Evolutionary conservation across 2,797 vertebrate species (phyloP).

Genomic region (Malacoraja senta): DNA sequence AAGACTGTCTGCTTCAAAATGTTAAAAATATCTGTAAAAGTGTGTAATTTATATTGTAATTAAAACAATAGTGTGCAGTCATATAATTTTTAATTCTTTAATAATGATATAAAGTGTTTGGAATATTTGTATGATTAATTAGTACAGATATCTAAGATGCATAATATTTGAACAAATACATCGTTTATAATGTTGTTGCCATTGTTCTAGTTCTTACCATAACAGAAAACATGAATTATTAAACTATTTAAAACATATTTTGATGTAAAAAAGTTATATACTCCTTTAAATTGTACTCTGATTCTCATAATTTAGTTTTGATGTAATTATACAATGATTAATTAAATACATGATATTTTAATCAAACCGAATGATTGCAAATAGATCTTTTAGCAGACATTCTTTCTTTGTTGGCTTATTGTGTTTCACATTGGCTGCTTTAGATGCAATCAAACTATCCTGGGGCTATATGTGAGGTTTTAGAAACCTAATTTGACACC

Average conservation of each 20-base stretch:
- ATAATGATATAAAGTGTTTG: neutral
- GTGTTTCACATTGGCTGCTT: conserved; percentile 33
- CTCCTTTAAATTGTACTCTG: neutral
- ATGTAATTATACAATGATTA: neutral
- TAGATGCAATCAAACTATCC: conserved; percentile 26
- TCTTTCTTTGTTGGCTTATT: conserved; percentile 33
- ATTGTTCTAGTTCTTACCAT: neutral
- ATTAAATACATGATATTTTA: neutral
- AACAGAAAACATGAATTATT: neutral
- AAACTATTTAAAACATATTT: neutral
- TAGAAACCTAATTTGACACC: neutral
- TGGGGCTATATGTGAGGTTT: neutral
- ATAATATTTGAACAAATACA: neutral
- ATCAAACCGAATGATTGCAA: neutral
- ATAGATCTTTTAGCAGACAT: conserved; percentile 22
- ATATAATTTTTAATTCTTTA: neutral
- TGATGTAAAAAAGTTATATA: neutral
- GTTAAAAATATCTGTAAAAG: neutral
- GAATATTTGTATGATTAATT: neutral
- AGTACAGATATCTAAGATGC: neutral
- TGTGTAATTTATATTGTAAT: too few species aligned
- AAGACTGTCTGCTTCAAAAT: conserved; percentile 32
- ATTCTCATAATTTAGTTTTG: neutral
- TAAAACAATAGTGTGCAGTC: neutral
- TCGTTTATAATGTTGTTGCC: neutral